Percentiles rank a stretch among this genome's conserved stretches.
These are phyloP conservation scores for Cryptus viduatorius DNA, from an alignment of 2,888 invertebrate species.

Conservation along the genomic window DNA sequence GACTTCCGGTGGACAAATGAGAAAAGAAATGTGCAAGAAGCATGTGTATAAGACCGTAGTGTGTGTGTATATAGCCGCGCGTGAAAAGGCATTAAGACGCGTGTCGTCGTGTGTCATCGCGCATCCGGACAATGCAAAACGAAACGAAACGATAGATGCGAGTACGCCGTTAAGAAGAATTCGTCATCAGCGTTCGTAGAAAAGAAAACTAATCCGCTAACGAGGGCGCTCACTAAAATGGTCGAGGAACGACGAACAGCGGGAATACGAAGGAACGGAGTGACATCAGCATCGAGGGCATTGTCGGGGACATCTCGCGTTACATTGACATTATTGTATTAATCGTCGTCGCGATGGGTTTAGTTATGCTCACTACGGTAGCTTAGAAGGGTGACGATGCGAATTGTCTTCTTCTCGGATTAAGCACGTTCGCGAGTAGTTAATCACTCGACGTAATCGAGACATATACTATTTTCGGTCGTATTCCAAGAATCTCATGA, in stretches of 20 bases:
- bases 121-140: conserved; percentile 26
- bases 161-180: conserved; percentile 9
- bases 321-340: conserved; percentile 79
- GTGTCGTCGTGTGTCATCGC: conserved; percentile 1
- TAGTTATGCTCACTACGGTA: conserved; percentile 1
- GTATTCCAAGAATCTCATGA: conserved; percentile 23
- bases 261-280: conserved; percentile 55
- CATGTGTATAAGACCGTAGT: neutral
- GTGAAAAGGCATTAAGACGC: neutral
- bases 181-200: conserved; percentile 76
- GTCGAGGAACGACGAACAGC: conserved; percentile 70
- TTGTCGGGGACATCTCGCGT: conserved; percentile 72
- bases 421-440: conserved; percentile 51
- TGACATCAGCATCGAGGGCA: conserved; percentile 74
- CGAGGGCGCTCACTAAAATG: conserved; percentile 53
- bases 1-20: conserved; percentile 42
- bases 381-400: conserved; percentile 37
- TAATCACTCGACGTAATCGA: conserved; percentile 21
- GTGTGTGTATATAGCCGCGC: neutral
- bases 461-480: conserved; percentile 48
- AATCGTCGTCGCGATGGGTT: conserved; percentile 70
- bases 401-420: conserved; percentile 63
- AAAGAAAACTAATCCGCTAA: conserved; percentile 64
- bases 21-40: conserved; percentile 5
- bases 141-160: conserved; percentile 5